phyloP scores from a whole-genome alignment of 2,797 vertebrate genomes.

The Micromesistius poutassou region DNA sequence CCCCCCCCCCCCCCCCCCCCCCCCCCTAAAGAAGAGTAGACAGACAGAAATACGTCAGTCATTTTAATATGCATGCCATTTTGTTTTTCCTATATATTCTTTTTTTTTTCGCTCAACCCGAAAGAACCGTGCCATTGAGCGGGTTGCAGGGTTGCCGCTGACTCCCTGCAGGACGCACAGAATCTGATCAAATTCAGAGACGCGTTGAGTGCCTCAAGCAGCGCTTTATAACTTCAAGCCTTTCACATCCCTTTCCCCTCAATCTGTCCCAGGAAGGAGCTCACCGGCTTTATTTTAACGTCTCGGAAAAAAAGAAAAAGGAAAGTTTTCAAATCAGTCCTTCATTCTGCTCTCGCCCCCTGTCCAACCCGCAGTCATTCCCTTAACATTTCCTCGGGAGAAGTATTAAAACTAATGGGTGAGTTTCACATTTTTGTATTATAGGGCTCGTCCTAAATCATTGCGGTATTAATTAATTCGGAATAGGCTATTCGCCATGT shows the following conservation, averaged over 20 bases:
- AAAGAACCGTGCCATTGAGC: constrained; percentile 78
- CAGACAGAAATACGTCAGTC: constrained; percentile 81
- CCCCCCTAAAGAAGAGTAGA: constrained; percentile 64
- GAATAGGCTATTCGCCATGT: neutral
- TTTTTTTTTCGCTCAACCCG: constrained; percentile 64
- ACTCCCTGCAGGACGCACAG: constrained; percentile 91
- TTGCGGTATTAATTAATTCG: neutral
- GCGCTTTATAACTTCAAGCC: constrained; percentile 86
- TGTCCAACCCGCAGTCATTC: constrained; percentile 72
- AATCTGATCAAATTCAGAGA: constrained; percentile 99
- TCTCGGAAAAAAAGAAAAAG: constrained; percentile 55
- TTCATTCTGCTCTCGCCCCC: constrained; percentile 69
- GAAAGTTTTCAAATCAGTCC: constrained; percentile 73
- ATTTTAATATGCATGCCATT: constrained; percentile 82
- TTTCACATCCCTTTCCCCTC: constrained; percentile 80
- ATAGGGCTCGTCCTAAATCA: neutral
- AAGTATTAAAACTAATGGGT: constrained; percentile 79
- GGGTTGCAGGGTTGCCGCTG: constrained; percentile 81
- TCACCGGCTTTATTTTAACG: constrained; percentile 84
- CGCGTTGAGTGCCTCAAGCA: constrained; percentile 87
- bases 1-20: no score
- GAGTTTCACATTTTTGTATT: constrained; percentile 72
- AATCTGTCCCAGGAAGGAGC: constrained; percentile 80
- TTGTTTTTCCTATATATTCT: constrained; percentile 36
- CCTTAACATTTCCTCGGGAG: constrained; percentile 67